These are phyloP conservation scores for Leucophenga maculata DNA, from an alignment of 2,888 invertebrate species.

Conservation along the genomic window DNA sequence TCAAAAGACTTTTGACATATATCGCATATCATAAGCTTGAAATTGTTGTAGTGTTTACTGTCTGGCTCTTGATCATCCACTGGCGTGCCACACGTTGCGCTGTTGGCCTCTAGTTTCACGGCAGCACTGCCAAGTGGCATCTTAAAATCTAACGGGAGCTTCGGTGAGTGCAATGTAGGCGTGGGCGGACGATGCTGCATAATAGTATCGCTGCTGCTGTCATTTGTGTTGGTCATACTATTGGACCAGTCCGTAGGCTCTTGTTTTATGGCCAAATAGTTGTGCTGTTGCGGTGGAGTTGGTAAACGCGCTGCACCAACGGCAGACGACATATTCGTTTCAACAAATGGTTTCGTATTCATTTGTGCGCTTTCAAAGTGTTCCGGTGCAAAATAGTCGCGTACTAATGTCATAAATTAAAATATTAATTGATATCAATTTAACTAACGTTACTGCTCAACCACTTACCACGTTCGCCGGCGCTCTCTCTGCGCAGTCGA, in stretches of 20 bases:
- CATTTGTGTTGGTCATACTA: conserved; percentile 32
- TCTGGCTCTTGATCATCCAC: conserved; percentile 48
- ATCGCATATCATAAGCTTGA: conserved; percentile 86
- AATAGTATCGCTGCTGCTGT: conserved; percentile 25
- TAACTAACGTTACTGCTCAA: background rate
- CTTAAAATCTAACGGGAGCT: conserved; percentile 64
- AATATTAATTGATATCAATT: no score
- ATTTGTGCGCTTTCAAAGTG: conserved; percentile 51
- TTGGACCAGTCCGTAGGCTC: conserved; percentile 81
- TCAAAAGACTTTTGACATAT: conserved; percentile 88
- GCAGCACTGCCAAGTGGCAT: conserved; percentile 45
- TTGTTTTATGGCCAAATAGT: conserved; percentile 73
- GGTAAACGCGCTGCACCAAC: conserved; percentile 41
- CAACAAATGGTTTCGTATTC: conserved; percentile 37
- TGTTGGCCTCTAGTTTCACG: conserved; percentile 58
- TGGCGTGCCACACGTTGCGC: conserved; percentile 28
- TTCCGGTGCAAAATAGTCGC: conserved; percentile 55
- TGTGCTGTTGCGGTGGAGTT: conserved; percentile 56
- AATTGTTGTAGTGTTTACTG: conserved; percentile 73
- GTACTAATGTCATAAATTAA: conserved; percentile 35
- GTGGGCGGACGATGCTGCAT: conserved; percentile 33
- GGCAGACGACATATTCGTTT: conserved; percentile 38
- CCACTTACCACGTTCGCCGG: conserved; percentile 48
- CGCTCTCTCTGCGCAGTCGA: conserved; percentile 51
- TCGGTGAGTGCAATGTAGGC: conserved; percentile 51